Evolutionary conservation across 1,140 invertebrate species (phyloP), one percentile per base, ranked within the genome.

Genomic region (Drosophila trapezifrons): DNA sequence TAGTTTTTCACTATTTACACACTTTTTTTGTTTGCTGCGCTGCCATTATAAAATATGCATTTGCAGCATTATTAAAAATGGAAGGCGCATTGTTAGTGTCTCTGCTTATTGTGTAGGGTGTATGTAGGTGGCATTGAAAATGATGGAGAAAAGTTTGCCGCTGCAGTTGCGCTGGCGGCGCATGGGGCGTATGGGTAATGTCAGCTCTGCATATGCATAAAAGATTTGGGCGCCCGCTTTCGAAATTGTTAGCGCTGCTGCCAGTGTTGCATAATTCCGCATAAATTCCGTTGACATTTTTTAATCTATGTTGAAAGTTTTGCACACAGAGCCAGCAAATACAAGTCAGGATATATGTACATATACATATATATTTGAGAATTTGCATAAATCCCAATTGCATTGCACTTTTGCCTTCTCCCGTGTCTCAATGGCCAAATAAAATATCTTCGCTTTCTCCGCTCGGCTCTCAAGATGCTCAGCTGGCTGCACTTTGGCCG

Each of bases 321-420:
- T 47, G 46, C 57, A 40, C 63, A 60, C 65, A 57, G 13, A 43
- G 27, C 18, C 35, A 22, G 18, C 9, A 57, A n/a, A 40, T 10
- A 25, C 10, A 20, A 7, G 13, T 38, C 37, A n/a, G 6, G 6
- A 13, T 25, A 55, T 58, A 54, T n/a, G 52, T 60, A 51, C 29
- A 46, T 59, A 77, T 76, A 76, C 82, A 82, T 87, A 77, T 76
- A 79, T 86, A 82, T 87, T 79, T 67, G 67, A 79, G 47, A 76
- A 87, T 87, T 87, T 87, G 72, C 84, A 87, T 89, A 87, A 89
- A 87, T 87, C 83, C 83, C 83, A 89, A 89, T 87, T 89, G 84
- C 83, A 82, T 74, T 87, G 83, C 83, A 87, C 84, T 87, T 59
- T 89, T 83, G 66, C 67, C 76, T 65, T 60, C 75, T 54, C 22